Conservation (phyloP, 23 tunicate genomes). For the Trididemnum miniatum region DNA sequence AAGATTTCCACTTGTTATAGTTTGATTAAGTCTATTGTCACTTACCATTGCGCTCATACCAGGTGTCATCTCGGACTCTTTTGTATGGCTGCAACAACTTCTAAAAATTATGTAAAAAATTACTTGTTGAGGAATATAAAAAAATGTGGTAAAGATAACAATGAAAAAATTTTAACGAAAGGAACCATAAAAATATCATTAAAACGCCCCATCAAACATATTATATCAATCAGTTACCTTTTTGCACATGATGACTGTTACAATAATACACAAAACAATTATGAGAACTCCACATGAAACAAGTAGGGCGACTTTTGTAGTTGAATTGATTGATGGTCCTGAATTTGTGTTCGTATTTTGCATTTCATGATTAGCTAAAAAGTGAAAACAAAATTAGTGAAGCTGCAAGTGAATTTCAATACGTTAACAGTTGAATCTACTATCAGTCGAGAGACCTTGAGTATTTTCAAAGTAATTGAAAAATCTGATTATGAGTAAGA, state of each 20-base stretch:
- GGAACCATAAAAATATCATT: too few relatives aligned
- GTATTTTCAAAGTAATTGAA: not conserved
- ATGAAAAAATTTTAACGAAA: too few relatives aligned
- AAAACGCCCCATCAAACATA: too few relatives aligned
- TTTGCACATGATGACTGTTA: not conserved
- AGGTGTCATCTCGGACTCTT: slow-evolving; percentile 1
- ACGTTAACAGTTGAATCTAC: too few relatives aligned
- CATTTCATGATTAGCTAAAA: not conserved
- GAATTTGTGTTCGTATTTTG: not conserved
- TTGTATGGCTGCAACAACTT: not conserved
- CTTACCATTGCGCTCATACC: slow-evolving; percentile 13
- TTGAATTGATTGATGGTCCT: not conserved
- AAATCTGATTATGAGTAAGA: not conserved
- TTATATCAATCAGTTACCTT: not conserved
- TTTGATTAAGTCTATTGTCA: too few relatives aligned
- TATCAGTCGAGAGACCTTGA: too few relatives aligned
- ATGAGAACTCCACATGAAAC: not conserved
- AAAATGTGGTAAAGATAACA: too few relatives aligned
- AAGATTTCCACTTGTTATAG: too few relatives aligned
- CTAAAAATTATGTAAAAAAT: not conserved
- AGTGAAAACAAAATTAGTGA: not conserved
- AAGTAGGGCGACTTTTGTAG: not conserved
- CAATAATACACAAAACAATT: not conserved
- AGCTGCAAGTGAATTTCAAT: too few relatives aligned
- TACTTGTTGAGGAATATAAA: too few relatives aligned